Conservation (phyloP, 2,113 vertebrate species). For the Neoarius graeffei region DNA sequence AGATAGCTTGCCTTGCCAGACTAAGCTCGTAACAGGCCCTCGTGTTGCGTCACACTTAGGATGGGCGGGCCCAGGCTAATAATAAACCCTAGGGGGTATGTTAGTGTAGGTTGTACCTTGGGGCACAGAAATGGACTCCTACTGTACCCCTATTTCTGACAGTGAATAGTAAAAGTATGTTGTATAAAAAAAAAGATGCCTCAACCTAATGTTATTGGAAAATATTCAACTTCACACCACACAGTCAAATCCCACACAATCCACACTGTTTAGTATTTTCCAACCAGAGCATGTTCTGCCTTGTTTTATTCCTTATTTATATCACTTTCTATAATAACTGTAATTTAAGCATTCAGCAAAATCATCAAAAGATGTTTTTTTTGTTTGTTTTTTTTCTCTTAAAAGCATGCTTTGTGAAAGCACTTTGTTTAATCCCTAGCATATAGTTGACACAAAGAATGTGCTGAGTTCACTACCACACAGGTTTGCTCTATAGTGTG, state of each 20-base stretch:
- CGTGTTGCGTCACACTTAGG: no score
- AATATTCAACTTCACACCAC: background rate
- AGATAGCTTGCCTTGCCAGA: no score
- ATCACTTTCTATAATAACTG: background rate
- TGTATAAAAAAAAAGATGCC: background rate
- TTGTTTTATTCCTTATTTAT: background rate
- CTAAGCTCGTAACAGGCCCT: no score
- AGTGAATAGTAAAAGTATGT: background rate
- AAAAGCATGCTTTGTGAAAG: background rate
- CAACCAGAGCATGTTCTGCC: background rate
- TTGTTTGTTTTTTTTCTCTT: background rate
- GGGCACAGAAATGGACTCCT: no score
- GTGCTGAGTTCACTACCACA: slow-evolving; percentile 15
- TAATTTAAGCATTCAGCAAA: background rate
- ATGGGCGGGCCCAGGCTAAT: no score
- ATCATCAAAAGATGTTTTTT: background rate
- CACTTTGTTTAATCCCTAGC: slow-evolving; percentile 3
- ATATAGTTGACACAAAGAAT: slow-evolving; percentile 2
- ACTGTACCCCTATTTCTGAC: no score
- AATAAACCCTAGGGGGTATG: no score
- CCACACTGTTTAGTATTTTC: background rate
- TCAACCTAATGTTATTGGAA: background rate
- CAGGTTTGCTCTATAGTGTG: slow-evolving; percentile 12
- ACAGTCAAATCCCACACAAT: background rate
- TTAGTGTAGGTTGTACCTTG: no score